Conservation (phyloP, 2,797 vertebrate species). For the Myiotriccus ornatus region DNA sequence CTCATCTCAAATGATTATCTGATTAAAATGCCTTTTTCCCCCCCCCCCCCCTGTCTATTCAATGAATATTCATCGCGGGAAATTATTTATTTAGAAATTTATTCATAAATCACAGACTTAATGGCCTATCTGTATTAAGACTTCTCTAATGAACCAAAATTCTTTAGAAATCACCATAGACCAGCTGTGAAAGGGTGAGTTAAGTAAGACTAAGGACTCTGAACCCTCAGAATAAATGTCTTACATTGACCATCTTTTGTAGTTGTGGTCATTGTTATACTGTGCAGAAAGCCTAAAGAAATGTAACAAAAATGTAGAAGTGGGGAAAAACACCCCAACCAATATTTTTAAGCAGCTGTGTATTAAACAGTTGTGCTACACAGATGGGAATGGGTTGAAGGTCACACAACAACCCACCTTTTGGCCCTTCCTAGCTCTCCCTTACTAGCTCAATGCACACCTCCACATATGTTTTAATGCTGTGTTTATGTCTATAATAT, state of each 20-base stretch:
- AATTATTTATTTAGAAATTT: not conserved
- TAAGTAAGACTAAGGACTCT: not conserved
- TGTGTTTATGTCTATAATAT: too few species aligned
- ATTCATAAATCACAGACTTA: conserved; percentile 29
- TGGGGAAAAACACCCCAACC: not conserved
- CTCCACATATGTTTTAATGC: not conserved
- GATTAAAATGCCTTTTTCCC: not conserved
- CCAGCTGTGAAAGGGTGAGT: not conserved
- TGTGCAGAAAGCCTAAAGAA: not conserved
- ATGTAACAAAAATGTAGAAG: not conserved
- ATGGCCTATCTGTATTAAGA: not conserved
- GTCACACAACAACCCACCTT: not conserved
- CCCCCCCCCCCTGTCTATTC: too few species aligned
- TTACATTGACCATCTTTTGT: not conserved
- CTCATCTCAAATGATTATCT: conserved; percentile 61
- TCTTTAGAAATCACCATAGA: not conserved
- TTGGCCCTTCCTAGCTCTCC: not conserved
- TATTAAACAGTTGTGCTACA: not conserved
- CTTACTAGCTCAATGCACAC: not conserved
- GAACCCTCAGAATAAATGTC: not conserved
- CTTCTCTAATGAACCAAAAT: not conserved
- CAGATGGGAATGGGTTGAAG: not conserved
- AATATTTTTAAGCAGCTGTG: not conserved
- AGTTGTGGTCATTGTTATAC: not conserved
- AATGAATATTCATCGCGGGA: conserved; percentile 15